Evolutionary conservation across 2,888 invertebrate species (phyloP).

Genomic region (Habrosyne pyritoides): DNA sequence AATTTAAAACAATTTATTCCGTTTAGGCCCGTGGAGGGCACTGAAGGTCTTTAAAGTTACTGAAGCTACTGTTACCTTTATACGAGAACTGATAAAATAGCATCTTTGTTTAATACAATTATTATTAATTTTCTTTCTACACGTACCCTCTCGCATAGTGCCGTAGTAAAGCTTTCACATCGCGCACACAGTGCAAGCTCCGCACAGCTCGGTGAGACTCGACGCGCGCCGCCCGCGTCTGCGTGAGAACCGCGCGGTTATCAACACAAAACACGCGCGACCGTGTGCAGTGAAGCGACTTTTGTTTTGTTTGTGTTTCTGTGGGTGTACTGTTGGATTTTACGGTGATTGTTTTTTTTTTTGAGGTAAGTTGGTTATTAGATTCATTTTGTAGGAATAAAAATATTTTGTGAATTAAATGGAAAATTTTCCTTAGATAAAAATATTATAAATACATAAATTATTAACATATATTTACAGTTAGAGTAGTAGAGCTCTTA

Average conservation of each 20-base stretch:
- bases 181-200: conserved; percentile 19
- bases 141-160: conserved; percentile 24
- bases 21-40: no score
- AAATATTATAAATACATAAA: no score
- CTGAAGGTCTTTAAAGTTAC: no score
- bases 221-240: conserved; percentile 32
- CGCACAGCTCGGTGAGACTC: conserved; percentile 25
- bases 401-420: no score
- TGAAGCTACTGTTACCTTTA: no score
- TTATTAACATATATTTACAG: no score
- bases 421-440: no score
- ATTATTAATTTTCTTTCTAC: conserved; percentile 10
- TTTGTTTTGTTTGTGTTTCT: not conserved
- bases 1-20: no score
- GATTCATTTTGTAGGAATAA: no score
- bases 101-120: no score
- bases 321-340: conserved; percentile 5
- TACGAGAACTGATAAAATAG: no score
- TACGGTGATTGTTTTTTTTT: not conserved
- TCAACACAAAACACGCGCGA: not conserved
- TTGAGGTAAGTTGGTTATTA: not conserved
- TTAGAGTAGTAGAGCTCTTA: no score
- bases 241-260: not conserved
- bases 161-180: conserved; percentile 54
- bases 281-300: not conserved